phyloP scores from a whole-genome alignment of 1,140 invertebrate species.

The Glossosoma conforme region DNA sequence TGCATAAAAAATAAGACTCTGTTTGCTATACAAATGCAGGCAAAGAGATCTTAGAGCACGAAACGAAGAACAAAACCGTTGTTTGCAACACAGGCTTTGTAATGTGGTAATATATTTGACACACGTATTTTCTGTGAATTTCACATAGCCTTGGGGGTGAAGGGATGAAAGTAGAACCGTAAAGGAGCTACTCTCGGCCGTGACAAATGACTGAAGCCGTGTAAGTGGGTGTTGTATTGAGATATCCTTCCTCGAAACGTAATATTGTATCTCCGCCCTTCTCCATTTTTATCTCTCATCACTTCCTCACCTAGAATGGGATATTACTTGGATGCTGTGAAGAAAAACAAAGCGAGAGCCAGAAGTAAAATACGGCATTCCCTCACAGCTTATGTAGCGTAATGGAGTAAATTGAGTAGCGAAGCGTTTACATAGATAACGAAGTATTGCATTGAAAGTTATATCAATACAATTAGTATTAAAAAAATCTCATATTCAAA shows the following conservation, averaged over 20 bases:
- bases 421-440: too few relatives aligned
- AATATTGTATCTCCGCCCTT: neutral
- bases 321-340: too few relatives aligned
- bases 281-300: slow-evolving; percentile 7
- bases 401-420: too few relatives aligned
- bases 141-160: slow-evolving; percentile 2
- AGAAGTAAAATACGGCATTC: too few relatives aligned
- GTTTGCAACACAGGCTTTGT: slow-evolving; percentile 5
- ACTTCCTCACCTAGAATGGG: neutral
- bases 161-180: slow-evolving; percentile 1
- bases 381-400: too few relatives aligned
- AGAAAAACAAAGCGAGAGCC: too few relatives aligned
- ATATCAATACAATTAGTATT: too few relatives aligned
- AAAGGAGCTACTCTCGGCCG: slow-evolving; percentile 5
- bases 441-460: too few relatives aligned
- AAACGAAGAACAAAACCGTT: neutral
- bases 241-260: neutral
- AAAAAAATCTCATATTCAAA: too few relatives aligned
- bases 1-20: too few relatives aligned
- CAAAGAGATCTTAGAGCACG: too few relatives aligned
- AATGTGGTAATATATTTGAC: slow-evolving; percentile 10
- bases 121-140: slow-evolving; percentile 14
- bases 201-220: slow-evolving; percentile 21
- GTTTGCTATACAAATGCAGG: too few relatives aligned
- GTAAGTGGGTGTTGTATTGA: slow-evolving; percentile 14